phyloP scores from a whole-genome alignment of 92 coral and sea anemone genomes.

The Parazoanthus swiftii region DNA sequence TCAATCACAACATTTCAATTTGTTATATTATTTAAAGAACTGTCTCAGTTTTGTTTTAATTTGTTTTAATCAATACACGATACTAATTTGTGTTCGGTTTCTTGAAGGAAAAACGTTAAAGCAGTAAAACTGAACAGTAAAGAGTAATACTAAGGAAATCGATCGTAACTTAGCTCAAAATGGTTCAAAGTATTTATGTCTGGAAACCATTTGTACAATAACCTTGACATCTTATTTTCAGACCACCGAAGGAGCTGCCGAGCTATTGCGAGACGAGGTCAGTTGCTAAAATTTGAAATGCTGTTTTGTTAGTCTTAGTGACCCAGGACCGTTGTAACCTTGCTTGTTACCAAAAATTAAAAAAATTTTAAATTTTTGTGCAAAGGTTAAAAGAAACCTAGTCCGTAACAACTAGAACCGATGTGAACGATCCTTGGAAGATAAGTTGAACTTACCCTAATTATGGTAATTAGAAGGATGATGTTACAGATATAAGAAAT shows the following conservation, averaged over 20 bases:
- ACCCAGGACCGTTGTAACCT: background rate
- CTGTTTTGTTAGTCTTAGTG: background rate
- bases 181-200: constrained; percentile 6
- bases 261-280: background rate
- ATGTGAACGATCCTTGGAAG: background rate
- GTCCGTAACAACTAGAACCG: background rate
- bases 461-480: background rate
- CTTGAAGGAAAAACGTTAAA: constrained; percentile 9
- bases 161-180: constrained; percentile 14
- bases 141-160: background rate
- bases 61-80: background rate
- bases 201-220: constrained; percentile 10
- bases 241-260: constrained; percentile 2
- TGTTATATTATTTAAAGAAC: constrained; percentile 6
- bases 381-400: background rate
- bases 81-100: constrained; percentile 2
- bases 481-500: background rate
- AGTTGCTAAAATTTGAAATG: constrained; percentile 5
- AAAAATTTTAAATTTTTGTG: background rate
- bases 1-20: constrained; percentile 12
- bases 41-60: constrained; percentile 14
- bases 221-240: constrained; percentile 13
- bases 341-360: background rate
- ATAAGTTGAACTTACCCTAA: constrained; percentile 2
- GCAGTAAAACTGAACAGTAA: constrained; percentile 5